phyloP scores from a whole-genome alignment of 2,888 invertebrate species.

The Limnephilus rhombicus region DNA sequence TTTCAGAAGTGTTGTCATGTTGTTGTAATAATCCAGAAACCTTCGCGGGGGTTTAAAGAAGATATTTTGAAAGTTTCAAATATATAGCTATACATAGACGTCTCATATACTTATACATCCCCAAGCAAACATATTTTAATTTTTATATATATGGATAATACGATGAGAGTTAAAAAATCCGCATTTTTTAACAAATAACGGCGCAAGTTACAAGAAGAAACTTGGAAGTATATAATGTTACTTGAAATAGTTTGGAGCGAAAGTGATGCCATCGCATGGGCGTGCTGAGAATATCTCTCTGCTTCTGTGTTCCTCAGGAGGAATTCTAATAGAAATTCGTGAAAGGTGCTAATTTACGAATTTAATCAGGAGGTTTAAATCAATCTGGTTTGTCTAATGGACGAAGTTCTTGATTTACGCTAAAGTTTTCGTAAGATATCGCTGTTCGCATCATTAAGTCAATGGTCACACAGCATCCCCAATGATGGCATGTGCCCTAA shows the following conservation, averaged over 20 bases:
- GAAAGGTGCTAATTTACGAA: conserved; percentile 13
- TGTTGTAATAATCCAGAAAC: too few species aligned
- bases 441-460: background rate
- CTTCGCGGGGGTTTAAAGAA: too few species aligned
- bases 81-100: too few species aligned
- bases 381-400: background rate
- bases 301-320: background rate
- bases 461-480: too few species aligned
- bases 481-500: too few species aligned
- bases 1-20: too few species aligned
- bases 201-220: background rate
- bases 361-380: background rate
- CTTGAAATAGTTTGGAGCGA: background rate
- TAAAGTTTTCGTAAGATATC: background rate
- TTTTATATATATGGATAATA: background rate
- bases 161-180: background rate
- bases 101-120: too few species aligned
- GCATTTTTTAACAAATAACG: background rate
- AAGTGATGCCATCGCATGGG: background rate
- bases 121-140: too few species aligned
- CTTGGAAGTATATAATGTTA: background rate
- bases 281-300: conserved; percentile 22
- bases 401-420: background rate
- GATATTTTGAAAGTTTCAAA: too few species aligned
- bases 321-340: background rate